Evolutionary conservation across 2,888 invertebrate genomes (phyloP).

Genomic region (Drosophila anomelani): DNA sequence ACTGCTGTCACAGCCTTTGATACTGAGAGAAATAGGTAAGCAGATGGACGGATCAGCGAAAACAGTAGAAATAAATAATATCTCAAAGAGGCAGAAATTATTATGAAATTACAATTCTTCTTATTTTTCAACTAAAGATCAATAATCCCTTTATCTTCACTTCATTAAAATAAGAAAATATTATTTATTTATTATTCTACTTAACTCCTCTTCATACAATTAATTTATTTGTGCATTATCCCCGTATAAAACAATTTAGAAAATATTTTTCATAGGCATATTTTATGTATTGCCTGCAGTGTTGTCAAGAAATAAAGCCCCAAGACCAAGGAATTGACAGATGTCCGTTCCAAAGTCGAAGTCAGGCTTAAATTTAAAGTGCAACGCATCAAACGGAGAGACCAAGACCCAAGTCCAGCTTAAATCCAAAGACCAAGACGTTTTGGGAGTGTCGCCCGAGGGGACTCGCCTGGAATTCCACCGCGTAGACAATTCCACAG

Average conservation of each 20-base stretch:
- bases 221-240: too few relatives aligned
- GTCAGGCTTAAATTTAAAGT: conserved; percentile 14
- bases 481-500: conserved; percentile 52
- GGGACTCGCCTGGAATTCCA: conserved; percentile 68
- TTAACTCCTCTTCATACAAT: too few relatives aligned
- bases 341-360: conserved; percentile 1
- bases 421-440: conserved; percentile 42
- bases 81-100: not conserved
- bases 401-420: conserved; percentile 22
- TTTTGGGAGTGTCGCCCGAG: conserved; percentile 71
- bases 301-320: too few relatives aligned
- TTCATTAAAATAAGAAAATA: too few relatives aligned
- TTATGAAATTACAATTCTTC: too few relatives aligned
- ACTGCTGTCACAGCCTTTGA: conserved; percentile 24
- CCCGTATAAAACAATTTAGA: too few relatives aligned
- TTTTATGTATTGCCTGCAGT: too few relatives aligned
- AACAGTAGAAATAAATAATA: not conserved
- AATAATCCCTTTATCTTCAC: too few relatives aligned
- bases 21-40: not conserved
- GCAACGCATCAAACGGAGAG: conserved; percentile 11
- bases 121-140: too few relatives aligned
- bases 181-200: too few relatives aligned
- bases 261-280: too few relatives aligned
- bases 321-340: not conserved
- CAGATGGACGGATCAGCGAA: not conserved